Base-by-base conservation (phyloP, 2,888 invertebrate species). In the Coenonympha arcania region DNA sequence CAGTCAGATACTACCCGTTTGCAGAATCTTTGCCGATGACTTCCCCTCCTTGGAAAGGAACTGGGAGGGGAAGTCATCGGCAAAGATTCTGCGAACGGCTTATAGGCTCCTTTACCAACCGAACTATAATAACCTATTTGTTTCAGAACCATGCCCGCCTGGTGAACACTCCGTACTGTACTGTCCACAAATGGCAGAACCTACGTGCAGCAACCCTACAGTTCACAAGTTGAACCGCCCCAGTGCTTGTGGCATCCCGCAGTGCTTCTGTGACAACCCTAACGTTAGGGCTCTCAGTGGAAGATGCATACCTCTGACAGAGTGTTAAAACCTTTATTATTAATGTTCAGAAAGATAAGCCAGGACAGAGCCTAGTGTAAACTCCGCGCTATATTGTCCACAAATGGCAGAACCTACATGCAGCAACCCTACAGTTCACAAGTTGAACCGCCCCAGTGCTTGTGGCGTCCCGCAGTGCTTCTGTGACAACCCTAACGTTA, bases 91-190 rank as follows among this genome's bases (percentile, higher is more conserved):
- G n/a, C n/a, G n/a, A n/a, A n/a, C n/a, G n/a, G n/a, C n/a, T n/a
- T n/a, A n/a, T n/a, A n/a, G n/a, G n/a, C n/a, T n/a, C n/a, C n/a
- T n/a, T n/a, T n/a, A n/a, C n/a, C n/a, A n/a, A n/a, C n/a, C n/a
- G n/a, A n/a, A n/a, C n/a, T n/a, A n/a, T n/a, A n/a, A n/a, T 33
- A 9, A 13, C 8, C 15, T 34, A 16, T 48, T 24, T 15, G 31
- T 65, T 66, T 0, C 59, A 77, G 79, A 50, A 26, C 51, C 59
- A 13, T 79, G 79, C 26, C 68, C 65, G 0, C 31, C 60, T 0
- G 76, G 75, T 0, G 78, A 79, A 26, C 76, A 78, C 28, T 74
- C 77, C 0, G 79, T 79, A 0, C 63, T 79, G 1, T 76, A 76
- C 63, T 79, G 79, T 33, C 77, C 78, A 0, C 67, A 65, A 26